These are phyloP conservation scores for Oophaga pumilio DNA, from an alignment of 2,113 vertebrate species.

Conservation along the genomic window DNA sequence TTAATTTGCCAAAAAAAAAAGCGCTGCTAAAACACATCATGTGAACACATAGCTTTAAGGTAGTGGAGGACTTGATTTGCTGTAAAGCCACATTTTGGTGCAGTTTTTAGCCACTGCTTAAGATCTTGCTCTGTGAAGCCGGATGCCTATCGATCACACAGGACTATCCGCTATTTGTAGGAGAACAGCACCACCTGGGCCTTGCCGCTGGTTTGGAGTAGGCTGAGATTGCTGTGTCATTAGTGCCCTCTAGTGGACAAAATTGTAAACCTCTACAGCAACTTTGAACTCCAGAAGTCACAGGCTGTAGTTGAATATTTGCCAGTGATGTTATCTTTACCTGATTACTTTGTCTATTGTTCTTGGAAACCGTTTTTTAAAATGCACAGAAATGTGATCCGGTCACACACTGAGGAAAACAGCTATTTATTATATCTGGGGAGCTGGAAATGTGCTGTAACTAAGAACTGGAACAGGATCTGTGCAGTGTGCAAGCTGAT, in stretches of 20 bases:
- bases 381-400: not conserved
- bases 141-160: conserved; percentile 17
- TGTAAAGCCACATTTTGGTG: too few relatives aligned
- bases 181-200: conserved; percentile 74
- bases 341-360: not conserved
- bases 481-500: conserved; percentile 26
- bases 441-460: not conserved
- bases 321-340: conserved; percentile 4
- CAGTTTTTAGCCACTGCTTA: too few relatives aligned
- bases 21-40: too few relatives aligned
- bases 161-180: conserved; percentile 64
- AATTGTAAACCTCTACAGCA: too few relatives aligned
- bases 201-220: conserved; percentile 42
- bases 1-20: too few relatives aligned
- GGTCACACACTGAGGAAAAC: not conserved
- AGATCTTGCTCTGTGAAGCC: too few relatives aligned
- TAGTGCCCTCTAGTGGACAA: conserved; percentile 72
- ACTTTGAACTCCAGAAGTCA: not conserved
- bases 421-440: not conserved
- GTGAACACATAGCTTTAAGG: too few relatives aligned
- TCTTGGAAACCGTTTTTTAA: not conserved
- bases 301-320: not conserved
- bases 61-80: too few relatives aligned
- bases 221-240: conserved; percentile 60
- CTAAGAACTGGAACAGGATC: conserved; percentile 12